Conservation (phyloP, 2,113 vertebrate species). For the Apteryx owenii region DNA sequence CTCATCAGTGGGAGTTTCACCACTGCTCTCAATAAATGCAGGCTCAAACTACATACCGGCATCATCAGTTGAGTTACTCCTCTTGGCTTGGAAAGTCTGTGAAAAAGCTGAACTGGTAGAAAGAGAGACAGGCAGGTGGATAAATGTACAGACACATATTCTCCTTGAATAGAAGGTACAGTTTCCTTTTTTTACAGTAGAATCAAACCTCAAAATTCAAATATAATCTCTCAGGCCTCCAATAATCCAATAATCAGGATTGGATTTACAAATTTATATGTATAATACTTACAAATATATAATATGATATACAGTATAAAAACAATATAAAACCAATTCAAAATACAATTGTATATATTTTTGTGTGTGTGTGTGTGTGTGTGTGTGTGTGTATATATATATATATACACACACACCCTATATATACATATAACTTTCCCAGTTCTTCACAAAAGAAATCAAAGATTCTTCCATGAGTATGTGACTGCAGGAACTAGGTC, state of each 20-base stretch:
- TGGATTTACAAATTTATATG: not conserved
- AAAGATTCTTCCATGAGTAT: not conserved
- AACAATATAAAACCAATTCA: not conserved
- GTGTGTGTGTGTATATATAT: too few species aligned
- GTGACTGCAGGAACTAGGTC: not conserved
- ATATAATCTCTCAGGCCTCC: not conserved
- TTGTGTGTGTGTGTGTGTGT: not conserved
- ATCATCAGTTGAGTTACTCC: not conserved
- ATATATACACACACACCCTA: not conserved
- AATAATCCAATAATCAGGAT: not conserved
- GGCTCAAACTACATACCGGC: not conserved
- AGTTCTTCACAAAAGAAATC: not conserved
- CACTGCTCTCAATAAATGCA: not conserved
- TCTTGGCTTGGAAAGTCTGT: not conserved
- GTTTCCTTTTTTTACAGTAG: not conserved
- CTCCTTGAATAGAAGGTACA: not conserved
- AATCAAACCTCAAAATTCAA: not conserved
- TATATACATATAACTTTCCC: not conserved
- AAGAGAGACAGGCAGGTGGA: not conserved
- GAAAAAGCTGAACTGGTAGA: not conserved
- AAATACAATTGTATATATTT: not conserved
- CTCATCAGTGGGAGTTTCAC: not conserved
- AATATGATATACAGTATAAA: not conserved
- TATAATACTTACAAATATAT: not conserved
- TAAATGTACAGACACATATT: not conserved